Evolutionary conservation across 2,113 vertebrate genomes (phyloP).

Genomic region (Mobula hypostoma): DNA sequence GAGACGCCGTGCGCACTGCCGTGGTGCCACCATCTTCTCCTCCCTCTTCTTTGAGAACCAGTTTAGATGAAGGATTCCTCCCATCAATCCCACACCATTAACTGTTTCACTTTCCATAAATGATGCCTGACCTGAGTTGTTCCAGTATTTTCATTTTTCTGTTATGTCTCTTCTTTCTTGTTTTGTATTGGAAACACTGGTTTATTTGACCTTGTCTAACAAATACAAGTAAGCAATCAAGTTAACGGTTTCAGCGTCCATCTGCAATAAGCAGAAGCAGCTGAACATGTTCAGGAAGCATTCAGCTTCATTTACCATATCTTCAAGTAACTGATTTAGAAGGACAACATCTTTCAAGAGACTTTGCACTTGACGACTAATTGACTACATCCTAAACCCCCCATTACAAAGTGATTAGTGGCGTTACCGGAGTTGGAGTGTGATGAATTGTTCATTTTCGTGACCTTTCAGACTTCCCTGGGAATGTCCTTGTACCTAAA

Average conservation of each 20-base stretch:
- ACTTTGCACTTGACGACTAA: neutral
- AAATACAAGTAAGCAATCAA: neutral
- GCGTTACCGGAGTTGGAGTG: neutral
- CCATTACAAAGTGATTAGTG: neutral
- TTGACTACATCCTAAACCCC: neutral
- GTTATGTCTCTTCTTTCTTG: neutral
- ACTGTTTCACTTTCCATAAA: too few relatives aligned
- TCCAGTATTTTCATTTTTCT: too few relatives aligned
- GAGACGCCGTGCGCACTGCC: too few relatives aligned
- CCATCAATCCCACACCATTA: too few relatives aligned
- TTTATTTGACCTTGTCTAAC: neutral
- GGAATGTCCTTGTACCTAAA: neutral
- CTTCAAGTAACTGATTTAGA: neutral
- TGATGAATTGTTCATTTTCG: neutral
- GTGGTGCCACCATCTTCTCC: too few relatives aligned
- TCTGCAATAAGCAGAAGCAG: neutral
- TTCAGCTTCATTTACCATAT: neutral
- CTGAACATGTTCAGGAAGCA: neutral
- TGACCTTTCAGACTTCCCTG: neutral
- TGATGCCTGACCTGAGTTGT: too few relatives aligned
- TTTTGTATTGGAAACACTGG: neutral
- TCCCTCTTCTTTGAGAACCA: too few relatives aligned
- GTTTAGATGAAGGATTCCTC: too few relatives aligned
- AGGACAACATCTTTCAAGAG: neutral
- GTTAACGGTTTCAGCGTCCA: neutral